A percentile compares a stretch with the other conserved stretches of the same genome.
Conservation (phyloP, 1,140 invertebrate species). For the Zaprionus nigranus region DNA sequence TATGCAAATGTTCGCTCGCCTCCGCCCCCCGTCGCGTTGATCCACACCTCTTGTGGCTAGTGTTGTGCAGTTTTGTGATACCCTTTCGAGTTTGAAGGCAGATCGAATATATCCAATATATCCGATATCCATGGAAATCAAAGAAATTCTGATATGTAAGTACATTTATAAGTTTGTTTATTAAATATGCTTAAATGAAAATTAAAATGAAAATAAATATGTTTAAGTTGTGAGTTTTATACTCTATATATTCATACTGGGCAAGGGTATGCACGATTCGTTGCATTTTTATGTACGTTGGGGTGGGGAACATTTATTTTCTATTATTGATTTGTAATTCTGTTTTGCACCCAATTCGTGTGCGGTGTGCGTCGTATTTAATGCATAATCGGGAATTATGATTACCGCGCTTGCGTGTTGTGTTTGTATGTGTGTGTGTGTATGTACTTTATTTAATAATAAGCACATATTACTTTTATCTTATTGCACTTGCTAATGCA, state of each 20-base stretch:
- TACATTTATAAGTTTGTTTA: conserved; percentile 4
- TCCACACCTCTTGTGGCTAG: conserved; percentile 19
- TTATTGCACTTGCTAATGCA: conserved; percentile 77
- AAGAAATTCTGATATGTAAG: background rate
- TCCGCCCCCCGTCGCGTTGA: conserved; percentile 1
- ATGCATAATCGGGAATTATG: conserved; percentile 73
- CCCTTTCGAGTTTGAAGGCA: background rate
- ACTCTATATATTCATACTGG: background rate
- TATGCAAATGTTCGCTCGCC: conserved; percentile 67
- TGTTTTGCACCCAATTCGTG: conserved; percentile 41
- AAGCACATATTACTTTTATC: conserved; percentile 40
- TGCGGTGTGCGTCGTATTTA: conserved; percentile 54
- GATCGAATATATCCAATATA: no score
- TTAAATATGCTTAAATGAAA: background rate
- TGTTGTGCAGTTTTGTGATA: conserved; percentile 18
- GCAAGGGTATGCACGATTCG: conserved; percentile 22
- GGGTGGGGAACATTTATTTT: conserved; percentile 5
- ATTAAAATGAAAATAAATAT: background rate
- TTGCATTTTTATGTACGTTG: background rate
- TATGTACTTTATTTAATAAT: conserved; percentile 33
- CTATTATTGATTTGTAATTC: conserved; percentile 40
- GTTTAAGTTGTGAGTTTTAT: background rate
- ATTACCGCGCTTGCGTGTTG: conserved; percentile 67
- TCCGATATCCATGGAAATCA: background rate
- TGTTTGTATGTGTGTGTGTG: background rate